A percentile compares a stretch with the other conserved stretches of the same genome.
phyloP scores from a whole-genome alignment of 2,113 vertebrate genomes.

The Athene cunicularia region DNA sequence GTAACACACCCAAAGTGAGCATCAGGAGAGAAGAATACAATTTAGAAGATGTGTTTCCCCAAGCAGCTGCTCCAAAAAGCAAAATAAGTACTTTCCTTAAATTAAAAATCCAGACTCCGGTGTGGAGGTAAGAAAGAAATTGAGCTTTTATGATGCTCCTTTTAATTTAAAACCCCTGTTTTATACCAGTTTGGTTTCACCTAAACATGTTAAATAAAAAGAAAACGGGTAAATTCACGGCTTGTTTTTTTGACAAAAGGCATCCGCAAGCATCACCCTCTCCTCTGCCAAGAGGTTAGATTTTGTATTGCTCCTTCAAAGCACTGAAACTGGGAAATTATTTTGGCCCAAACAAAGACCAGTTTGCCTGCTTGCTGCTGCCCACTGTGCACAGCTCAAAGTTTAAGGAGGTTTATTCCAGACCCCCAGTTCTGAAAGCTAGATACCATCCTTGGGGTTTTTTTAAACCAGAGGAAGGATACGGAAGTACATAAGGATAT shows the following conservation, averaged over 20 bases:
- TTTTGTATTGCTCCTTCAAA: background rate
- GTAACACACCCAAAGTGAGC: background rate
- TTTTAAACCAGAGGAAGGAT: background rate
- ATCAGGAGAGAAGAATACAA: background rate
- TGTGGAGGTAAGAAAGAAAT: background rate
- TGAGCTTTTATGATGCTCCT: background rate
- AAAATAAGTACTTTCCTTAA: background rate
- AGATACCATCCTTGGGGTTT: background rate
- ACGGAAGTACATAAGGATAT: background rate
- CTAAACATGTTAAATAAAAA: background rate
- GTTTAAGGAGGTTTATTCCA: background rate
- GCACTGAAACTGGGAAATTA: background rate
- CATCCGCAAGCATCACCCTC: background rate
- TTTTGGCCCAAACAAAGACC: background rate
- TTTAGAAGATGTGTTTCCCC: background rate
- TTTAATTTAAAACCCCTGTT: background rate
- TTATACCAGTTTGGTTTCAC: background rate
- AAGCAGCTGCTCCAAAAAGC: background rate
- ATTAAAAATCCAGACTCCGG: background rate
- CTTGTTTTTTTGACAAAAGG: background rate
- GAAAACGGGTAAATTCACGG: background rate
- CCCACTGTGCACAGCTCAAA: background rate
- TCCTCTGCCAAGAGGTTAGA: background rate
- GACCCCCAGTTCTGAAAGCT: background rate
- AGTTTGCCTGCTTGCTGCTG: background rate